Evolutionary conservation across 30 jellyfish, hydroid and myxozoan genomes (phyloP).

Genomic region (Sanderia malayensis): DNA sequence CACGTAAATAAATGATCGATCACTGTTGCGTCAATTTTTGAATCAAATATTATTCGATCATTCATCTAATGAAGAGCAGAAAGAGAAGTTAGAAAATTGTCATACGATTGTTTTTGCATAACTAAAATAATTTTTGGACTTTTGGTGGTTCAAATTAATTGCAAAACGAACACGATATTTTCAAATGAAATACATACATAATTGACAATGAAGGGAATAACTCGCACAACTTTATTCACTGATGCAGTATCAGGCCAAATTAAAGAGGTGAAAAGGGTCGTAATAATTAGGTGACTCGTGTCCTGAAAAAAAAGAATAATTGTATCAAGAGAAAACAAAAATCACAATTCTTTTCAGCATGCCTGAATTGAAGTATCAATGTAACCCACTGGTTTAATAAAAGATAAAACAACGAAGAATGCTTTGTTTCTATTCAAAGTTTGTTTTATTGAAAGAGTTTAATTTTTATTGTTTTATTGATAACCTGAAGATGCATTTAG

Average conservation of each 20-base stretch:
- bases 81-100: neutral
- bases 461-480: too few species aligned
- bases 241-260: constrained; percentile 79
- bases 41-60: neutral
- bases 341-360: too few species aligned
- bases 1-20: constrained; percentile 32
- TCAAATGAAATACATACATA: constrained; percentile 25
- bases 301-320: constrained; percentile 31
- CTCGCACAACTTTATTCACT: constrained; percentile 43
- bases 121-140: too few species aligned
- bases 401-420: too few species aligned
- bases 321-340: too few species aligned
- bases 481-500: too few species aligned
- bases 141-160: too few species aligned
- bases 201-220: constrained; percentile 46
- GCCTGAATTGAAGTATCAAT: too few species aligned
- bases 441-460: too few species aligned
- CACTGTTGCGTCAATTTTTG: constrained; percentile 26
- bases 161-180: neutral
- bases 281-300: constrained; percentile 20
- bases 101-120: neutral
- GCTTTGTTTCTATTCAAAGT: too few species aligned
- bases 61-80: constrained; percentile 18
- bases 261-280: constrained; percentile 57
- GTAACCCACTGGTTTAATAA: too few species aligned